A percentile compares a stretch with the other conserved stretches of the same genome.
These are phyloP conservation scores for Elysia chlorotica DNA, from an alignment of 1,140 invertebrate genomes.

Conservation along the genomic window DNA sequence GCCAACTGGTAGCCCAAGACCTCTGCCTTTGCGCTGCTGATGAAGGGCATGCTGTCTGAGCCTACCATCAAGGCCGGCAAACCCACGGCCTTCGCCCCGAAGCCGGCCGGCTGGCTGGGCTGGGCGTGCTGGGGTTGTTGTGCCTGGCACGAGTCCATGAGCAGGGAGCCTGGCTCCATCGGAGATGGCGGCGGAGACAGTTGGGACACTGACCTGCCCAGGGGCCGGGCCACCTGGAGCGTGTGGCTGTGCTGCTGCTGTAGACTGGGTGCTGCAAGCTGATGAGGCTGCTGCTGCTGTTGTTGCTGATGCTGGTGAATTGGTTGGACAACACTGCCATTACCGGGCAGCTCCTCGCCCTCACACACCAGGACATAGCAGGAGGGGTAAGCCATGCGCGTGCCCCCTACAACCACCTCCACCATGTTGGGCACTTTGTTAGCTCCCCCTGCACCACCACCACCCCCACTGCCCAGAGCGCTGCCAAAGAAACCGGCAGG, in stretches of 20 bases:
- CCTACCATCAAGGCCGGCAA: constrained; percentile 16
- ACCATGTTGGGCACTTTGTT: constrained; percentile 71
- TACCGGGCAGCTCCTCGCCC: constrained; percentile 71
- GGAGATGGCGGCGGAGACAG: constrained; percentile 58
- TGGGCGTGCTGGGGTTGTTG: too few relatives aligned
- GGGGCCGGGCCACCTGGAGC: too few relatives aligned
- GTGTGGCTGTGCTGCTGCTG: not conserved
- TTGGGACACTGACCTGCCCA: constrained; percentile 15
- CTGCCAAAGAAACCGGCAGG: too few relatives aligned
- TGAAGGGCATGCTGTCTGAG: not conserved
- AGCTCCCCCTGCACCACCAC: too few relatives aligned
- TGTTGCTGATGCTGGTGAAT: too few relatives aligned
- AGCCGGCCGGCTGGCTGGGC: too few relatives aligned
- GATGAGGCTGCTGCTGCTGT: too few relatives aligned
- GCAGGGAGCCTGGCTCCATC: too few relatives aligned
- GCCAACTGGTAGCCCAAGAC: constrained; percentile 63
- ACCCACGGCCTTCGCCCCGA: too few relatives aligned
- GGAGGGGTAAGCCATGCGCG: constrained; percentile 91
- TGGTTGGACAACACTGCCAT: constrained; percentile 25
- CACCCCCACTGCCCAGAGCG: too few relatives aligned
- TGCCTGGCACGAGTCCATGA: too few relatives aligned
- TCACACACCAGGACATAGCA: constrained; percentile 92
- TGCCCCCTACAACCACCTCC: constrained; percentile 79
- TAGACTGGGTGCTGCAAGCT: not conserved
- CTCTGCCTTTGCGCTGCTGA: constrained; percentile 13